phyloP scores from a whole-genome alignment of 1,140 invertebrate species.

The Cepaea nemoralis region DNA sequence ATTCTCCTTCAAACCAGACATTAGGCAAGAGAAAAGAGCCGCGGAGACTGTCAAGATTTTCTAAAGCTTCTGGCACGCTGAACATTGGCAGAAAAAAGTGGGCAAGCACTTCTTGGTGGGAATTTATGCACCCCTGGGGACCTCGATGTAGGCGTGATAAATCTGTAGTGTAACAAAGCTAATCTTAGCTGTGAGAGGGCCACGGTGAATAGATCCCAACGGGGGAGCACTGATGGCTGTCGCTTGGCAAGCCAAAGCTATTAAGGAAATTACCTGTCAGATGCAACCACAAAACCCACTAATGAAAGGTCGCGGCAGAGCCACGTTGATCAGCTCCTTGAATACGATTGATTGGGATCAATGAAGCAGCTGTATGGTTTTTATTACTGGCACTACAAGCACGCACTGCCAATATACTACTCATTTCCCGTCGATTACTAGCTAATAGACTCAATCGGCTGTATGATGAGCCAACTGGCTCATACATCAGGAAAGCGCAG shows the following conservation, averaged over 20 bases:
- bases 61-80: slow-evolving; percentile 12
- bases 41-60: slow-evolving; percentile 8
- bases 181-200: not conserved
- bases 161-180: slow-evolving; percentile 33
- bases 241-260: slow-evolving; percentile 19
- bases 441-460: not conserved
- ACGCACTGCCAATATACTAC: not conserved
- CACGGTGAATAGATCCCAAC: slow-evolving; percentile 4
- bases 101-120: not conserved
- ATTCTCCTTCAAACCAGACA: slow-evolving; percentile 14
- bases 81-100: not conserved
- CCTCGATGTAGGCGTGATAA: slow-evolving; percentile 16
- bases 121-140: slow-evolving; percentile 23
- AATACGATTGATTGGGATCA: slow-evolving; percentile 29
- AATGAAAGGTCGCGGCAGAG: slow-evolving; percentile 22
- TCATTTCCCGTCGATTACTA: not conserved
- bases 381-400: slow-evolving; percentile 12
- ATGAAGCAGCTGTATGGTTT: not conserved
- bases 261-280: slow-evolving; percentile 37
- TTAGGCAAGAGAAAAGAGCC: not conserved
- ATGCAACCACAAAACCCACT: slow-evolving; percentile 16
- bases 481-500: not conserved
- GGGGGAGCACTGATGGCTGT: slow-evolving; percentile 20
- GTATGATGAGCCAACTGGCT: not conserved
- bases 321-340: not conserved